phyloP scores from a whole-genome alignment of 2,888 invertebrate genomes.

The Bombyx huttoni region DNA sequence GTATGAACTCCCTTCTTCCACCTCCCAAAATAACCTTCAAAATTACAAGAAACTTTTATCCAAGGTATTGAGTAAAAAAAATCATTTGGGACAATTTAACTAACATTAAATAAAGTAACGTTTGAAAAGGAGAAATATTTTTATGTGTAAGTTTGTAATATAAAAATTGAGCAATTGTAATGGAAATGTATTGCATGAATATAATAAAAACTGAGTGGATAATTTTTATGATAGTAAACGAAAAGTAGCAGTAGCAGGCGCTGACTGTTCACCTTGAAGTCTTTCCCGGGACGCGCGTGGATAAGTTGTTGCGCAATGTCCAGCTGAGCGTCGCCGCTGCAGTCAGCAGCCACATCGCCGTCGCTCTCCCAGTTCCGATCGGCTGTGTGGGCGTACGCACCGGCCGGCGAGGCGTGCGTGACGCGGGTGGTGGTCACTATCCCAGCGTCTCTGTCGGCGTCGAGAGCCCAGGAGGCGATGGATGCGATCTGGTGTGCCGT shows the following conservation, averaged over 20 bases:
- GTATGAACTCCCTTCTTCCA: conserved; percentile 77
- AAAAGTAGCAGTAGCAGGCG: no score
- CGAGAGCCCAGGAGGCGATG: conserved; percentile 77
- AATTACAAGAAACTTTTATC: no score
- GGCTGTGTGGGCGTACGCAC: conserved; percentile 77
- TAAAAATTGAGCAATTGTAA: no score
- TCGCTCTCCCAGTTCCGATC: conserved; percentile 83
- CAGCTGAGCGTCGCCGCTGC: conserved; percentile 34
- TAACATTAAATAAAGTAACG: no score
- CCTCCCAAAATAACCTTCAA: conserved; percentile 79
- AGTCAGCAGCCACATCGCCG: conserved; percentile 46
- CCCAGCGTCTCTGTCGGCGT: conserved; percentile 58
- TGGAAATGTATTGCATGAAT: no score
- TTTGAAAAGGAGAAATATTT: no score
- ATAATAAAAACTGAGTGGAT: no score
- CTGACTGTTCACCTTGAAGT: conserved; percentile 73
- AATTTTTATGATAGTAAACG: no score
- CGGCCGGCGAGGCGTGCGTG: conserved; percentile 84
- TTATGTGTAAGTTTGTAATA: no score
- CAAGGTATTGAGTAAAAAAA: no score
- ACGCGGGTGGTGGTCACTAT: conserved; percentile 84
- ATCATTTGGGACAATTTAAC: no score
- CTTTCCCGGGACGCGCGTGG: conserved; percentile 73
- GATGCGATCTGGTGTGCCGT: conserved; percentile 70
- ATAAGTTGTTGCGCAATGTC: conserved; percentile 82